phyloP scores from a whole-genome alignment of 2,113 vertebrate species.

The Podarcis cretensis region DNA sequence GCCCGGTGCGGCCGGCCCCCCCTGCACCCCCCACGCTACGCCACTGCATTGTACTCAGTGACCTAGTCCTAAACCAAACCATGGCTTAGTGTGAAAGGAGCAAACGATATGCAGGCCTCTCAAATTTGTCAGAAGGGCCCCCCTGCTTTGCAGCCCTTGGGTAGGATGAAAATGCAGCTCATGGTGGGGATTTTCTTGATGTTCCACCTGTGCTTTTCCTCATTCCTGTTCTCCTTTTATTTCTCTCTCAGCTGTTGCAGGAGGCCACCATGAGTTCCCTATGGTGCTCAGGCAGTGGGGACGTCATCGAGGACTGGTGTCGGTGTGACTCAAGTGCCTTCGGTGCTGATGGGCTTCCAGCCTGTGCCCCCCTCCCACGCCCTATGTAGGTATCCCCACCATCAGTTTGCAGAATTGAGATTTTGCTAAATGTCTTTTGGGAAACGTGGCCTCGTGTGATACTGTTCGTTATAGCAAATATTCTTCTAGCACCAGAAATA shows the following conservation, averaged over 20 bases:
- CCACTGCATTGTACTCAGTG: too few species aligned
- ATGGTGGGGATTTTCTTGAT: not conserved
- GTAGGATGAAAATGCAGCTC: not conserved
- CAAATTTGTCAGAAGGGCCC: not conserved
- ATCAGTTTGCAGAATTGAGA: not conserved
- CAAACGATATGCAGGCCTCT: not conserved
- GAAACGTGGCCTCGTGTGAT: not conserved
- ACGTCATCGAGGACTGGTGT: slow-evolving; percentile 99
- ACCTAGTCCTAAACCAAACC: too few species aligned
- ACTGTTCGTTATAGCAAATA: not conserved
- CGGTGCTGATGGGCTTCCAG: slow-evolving; percentile 91
- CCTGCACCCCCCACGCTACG: too few species aligned
- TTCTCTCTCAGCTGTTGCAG: slow-evolving; percentile 84
- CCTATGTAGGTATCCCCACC: slow-evolving; percentile 80
- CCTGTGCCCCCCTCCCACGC: slow-evolving; percentile 93
- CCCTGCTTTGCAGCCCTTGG: rapidly evolving
- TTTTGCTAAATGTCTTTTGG: not conserved
- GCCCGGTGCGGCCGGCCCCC: too few species aligned
- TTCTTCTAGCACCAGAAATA: not conserved
- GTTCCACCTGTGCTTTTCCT: slow-evolving; percentile 21
- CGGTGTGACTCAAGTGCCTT: slow-evolving; percentile 96
- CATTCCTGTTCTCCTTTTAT: not conserved
- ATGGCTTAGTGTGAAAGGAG: not conserved
- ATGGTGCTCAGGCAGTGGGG: slow-evolving; percentile 95
- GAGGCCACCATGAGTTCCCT: slow-evolving; percentile 98